These are phyloP conservation scores for Chaetodon trifasciatus DNA, from an alignment of 2,797 vertebrate genomes.

Conservation along the genomic window DNA sequence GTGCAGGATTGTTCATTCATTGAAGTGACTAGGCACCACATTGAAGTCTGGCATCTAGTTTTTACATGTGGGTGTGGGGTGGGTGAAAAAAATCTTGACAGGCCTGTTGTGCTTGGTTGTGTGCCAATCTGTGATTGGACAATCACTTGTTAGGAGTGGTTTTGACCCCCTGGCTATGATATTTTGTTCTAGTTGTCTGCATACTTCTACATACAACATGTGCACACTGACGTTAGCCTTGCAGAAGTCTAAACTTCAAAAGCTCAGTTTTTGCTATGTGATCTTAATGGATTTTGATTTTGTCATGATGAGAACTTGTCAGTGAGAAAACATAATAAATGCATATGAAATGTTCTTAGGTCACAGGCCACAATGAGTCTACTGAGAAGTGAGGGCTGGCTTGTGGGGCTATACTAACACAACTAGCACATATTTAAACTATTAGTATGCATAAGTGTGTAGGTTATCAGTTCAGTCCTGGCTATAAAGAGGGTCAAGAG, in stretches of 20 bases:
- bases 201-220: not conserved
- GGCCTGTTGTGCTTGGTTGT: not conserved
- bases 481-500: conserved; percentile 7
- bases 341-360: not conserved
- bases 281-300: not conserved
- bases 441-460: not conserved
- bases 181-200: not conserved
- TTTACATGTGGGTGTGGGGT: too few species aligned
- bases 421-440: not conserved
- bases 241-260: not conserved
- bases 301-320: not conserved
- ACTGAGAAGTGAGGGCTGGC: not conserved
- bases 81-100: not conserved
- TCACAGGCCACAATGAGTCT: not conserved
- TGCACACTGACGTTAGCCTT: not conserved
- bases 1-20: not conserved
- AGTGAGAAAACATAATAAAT: not conserved
- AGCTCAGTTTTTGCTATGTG: not conserved
- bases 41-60: not conserved
- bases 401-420: too few species aligned
- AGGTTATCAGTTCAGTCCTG: not conserved
- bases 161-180: not conserved
- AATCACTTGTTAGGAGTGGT: not conserved
- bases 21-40: too few species aligned
- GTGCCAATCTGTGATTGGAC: not conserved